phyloP scores from a whole-genome alignment of 2,888 invertebrate genomes.

The Agrotis exclamationis region DNA sequence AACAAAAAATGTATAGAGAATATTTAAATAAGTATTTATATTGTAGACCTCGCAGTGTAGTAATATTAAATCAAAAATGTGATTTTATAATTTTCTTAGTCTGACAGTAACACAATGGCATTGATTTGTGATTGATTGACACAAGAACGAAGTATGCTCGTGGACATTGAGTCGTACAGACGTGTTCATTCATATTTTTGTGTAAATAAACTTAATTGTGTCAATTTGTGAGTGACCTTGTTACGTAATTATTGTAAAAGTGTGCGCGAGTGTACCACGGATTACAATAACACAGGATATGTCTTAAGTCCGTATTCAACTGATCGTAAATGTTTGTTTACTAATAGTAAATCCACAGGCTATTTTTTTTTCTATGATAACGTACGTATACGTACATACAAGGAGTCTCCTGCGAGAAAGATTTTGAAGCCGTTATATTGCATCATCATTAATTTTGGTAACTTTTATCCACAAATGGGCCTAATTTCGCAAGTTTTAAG shows the following conservation, averaged over 20 bases:
- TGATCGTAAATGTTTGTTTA: slow-evolving; percentile 5
- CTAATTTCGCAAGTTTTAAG: background rate
- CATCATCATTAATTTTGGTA: too few species aligned
- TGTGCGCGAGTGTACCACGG: background rate
- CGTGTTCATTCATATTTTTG: slow-evolving; percentile 21
- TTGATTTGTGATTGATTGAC: too few species aligned
- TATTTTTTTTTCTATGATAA: background rate
- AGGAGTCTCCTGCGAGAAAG: too few species aligned
- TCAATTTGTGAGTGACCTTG: slow-evolving; percentile 9
- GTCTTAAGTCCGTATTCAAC: background rate
- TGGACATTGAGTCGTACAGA: slow-evolving; percentile 18
- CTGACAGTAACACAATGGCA: slow-evolving; percentile 26
- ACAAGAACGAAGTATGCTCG: slow-evolving; percentile 26
- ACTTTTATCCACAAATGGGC: too few species aligned
- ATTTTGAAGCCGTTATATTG: too few species aligned
- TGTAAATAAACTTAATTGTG: background rate
- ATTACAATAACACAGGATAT: slow-evolving; percentile 1
- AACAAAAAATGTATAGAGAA: too few species aligned
- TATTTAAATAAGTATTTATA: too few species aligned
- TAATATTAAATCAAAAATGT: background rate
- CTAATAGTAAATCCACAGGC: background rate
- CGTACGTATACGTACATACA: too few species aligned
- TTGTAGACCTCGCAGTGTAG: too few species aligned
- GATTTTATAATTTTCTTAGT: slow-evolving; percentile 4
- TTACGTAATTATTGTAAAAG: background rate